phyloP scores from a whole-genome alignment of 2,888 invertebrate species.

The Frankliniella fusca region DNA sequence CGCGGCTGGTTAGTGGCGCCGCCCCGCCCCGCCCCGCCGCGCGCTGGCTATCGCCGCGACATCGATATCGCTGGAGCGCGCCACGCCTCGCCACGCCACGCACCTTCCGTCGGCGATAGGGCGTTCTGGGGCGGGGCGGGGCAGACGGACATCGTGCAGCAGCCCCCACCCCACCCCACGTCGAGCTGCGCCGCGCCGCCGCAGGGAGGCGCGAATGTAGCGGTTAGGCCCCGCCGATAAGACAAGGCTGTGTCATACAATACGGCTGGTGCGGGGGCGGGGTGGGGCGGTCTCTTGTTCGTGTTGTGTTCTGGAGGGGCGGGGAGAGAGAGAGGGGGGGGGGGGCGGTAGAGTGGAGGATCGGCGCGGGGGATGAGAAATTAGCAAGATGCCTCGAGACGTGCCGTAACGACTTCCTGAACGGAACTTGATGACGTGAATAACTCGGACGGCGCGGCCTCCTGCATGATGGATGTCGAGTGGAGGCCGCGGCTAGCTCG shows the following conservation, averaged over 20 bases:
- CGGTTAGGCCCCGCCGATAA: slow-evolving; percentile 15
- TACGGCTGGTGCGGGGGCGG: background rate
- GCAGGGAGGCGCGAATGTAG: slow-evolving; percentile 4
- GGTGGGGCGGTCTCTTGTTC: background rate
- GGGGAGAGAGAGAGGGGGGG: too few relatives aligned
- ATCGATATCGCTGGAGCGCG: background rate
- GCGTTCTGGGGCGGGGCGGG: background rate
- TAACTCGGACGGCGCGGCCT: background rate
- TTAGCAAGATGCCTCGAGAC: background rate
- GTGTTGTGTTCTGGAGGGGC: too few relatives aligned
- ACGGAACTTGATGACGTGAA: background rate
- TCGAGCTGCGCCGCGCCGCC: background rate
- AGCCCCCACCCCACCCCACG: background rate
- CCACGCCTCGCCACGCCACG: background rate
- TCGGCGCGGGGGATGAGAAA: background rate
- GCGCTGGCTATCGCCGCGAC: background rate
- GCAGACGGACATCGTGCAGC: background rate
- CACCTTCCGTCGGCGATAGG: background rate
- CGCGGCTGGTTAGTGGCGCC: background rate
- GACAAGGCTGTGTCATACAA: slow-evolving; percentile 16
- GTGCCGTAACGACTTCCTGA: background rate
- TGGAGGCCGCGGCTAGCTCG: background rate
- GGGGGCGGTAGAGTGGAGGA: background rate
- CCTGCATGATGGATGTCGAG: background rate
- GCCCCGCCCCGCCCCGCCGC: background rate